phyloP scores from a whole-genome alignment of 2,888 invertebrate species.

The Clepsis dumicolana region DNA sequence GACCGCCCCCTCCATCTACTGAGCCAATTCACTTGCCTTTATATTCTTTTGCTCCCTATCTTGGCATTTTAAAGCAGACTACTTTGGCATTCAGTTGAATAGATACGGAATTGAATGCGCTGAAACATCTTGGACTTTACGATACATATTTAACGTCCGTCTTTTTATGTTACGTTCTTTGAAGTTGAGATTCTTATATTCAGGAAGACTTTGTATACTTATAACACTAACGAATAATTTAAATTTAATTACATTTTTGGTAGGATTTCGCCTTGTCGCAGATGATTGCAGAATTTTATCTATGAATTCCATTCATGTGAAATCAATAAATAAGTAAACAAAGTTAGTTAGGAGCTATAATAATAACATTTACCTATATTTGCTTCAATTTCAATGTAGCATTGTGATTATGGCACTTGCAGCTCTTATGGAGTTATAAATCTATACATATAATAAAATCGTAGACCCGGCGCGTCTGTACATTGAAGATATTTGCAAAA shows the following conservation, averaged over 20 bases:
- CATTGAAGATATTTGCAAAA: no score
- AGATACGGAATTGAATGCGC: conserved; percentile 35
- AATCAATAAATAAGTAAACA: neutral
- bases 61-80: conserved; percentile 61
- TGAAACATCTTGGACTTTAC: conserved; percentile 32
- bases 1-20: conserved; percentile 72
- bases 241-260: neutral
- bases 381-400: no score
- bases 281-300: no score
- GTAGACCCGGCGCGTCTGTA: no score
- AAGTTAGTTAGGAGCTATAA: no score
- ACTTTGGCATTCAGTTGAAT: conserved; percentile 43
- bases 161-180: conserved; percentile 4
- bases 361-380: no score
- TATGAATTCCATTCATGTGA: neutral
- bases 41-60: conserved; percentile 73
- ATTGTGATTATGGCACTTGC: no score
- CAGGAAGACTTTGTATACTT: neutral
- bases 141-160: conserved; percentile 29
- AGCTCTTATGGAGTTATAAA: no score
- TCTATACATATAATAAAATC: no score
- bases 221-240: neutral
- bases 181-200: conserved; percentile 2
- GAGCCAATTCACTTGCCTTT: conserved; percentile 74
- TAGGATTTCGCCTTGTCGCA: neutral